A percentile compares a stretch with the other conserved stretches of the same genome.
Conservation (phyloP, 2,113 vertebrate species). For the Herpetotheres cachinnans region DNA sequence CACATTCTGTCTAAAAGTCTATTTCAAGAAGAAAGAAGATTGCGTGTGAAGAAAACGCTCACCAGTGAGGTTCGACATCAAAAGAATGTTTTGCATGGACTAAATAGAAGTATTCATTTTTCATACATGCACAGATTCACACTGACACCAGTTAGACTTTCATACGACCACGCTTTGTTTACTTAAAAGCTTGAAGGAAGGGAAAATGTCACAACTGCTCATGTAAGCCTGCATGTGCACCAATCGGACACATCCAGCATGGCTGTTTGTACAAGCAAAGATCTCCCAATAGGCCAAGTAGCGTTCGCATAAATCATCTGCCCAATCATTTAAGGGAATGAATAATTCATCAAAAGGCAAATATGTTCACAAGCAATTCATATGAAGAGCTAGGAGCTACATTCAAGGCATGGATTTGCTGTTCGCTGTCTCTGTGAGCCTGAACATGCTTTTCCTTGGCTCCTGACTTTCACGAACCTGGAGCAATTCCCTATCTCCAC, state of each 20-base stretch:
- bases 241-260: constrained; percentile 44
- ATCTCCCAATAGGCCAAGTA: constrained; percentile 47
- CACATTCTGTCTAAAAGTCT: neutral
- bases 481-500: neutral
- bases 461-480: neutral
- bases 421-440: neutral
- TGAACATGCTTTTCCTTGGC: neutral
- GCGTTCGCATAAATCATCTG: neutral
- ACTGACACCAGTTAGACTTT: constrained; percentile 44
- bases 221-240: constrained; percentile 22
- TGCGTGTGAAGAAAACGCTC: neutral
- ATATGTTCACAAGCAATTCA: neutral
- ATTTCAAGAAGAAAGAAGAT: constrained; percentile 7
- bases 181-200: constrained; percentile 66
- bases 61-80: constrained; percentile 11
- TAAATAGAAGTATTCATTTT: constrained; percentile 30
- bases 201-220: constrained; percentile 56
- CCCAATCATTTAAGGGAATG: constrained; percentile 42
- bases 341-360: constrained; percentile 53
- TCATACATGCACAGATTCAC: constrained; percentile 35
- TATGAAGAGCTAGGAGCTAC: neutral
- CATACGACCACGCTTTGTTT: constrained; percentile 48
- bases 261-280: constrained; percentile 63
- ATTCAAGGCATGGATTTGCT: neutral
- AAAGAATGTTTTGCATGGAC: constrained; percentile 29